phyloP scores from a whole-genome alignment of 2,113 vertebrate genomes.

The Lichenostomus cassidix region DNA sequence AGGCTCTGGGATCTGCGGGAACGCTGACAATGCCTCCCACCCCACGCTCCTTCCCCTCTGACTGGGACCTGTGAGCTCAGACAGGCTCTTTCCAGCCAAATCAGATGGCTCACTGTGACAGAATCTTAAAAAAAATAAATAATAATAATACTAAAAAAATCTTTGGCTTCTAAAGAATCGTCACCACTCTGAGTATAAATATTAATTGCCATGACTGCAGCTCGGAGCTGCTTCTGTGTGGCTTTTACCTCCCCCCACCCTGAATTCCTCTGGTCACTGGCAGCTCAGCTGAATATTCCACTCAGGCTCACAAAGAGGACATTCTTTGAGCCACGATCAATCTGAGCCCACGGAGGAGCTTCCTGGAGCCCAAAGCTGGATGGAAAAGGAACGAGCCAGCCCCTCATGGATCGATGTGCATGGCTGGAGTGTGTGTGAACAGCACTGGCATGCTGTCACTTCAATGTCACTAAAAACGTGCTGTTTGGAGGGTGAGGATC shows the following conservation, averaged over 20 bases:
- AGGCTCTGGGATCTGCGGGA: not conserved
- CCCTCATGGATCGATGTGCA: rapidly evolving
- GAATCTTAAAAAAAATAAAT: not conserved
- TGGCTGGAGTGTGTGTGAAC: rapidly evolving
- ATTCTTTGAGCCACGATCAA: not conserved
- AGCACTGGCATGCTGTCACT: not conserved
- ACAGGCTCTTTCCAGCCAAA: not conserved
- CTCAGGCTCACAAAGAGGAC: slow-evolving; percentile 22
- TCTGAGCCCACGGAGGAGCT: not conserved
- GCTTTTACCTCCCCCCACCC: not conserved
- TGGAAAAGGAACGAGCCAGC: not conserved
- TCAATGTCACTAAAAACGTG: not conserved
- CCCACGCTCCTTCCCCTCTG: not conserved
- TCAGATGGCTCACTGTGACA: not conserved
- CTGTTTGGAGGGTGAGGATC: not conserved
- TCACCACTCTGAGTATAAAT: rapidly evolving
- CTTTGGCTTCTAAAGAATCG: not conserved
- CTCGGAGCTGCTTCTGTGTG: not conserved
- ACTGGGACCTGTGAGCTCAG: rapidly evolving
- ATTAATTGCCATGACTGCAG: not conserved
- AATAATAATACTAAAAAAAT: not conserved
- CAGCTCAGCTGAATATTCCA: slow-evolving; percentile 11
- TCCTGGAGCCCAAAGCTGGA: not conserved
- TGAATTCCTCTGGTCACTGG: slow-evolving; percentile 2
- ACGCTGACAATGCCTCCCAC: not conserved